phyloP scores from a whole-genome alignment of 2,113 vertebrate species.

The Dasyurus viverrinus region DNA sequence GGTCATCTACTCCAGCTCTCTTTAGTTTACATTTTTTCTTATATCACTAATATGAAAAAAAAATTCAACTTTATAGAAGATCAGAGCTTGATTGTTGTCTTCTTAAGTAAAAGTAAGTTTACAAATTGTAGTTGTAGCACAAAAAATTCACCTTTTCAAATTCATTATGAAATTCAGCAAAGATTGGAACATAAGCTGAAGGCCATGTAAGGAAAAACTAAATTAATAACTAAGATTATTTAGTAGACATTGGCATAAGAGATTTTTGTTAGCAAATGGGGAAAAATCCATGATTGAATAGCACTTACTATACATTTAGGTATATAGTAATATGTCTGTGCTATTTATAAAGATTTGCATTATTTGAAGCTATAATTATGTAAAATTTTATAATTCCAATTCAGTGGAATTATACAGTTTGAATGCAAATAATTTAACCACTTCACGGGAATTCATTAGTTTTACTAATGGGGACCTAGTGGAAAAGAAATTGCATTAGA shows the following conservation, averaged over 20 bases:
- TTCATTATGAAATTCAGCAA: neutral
- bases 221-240: neutral
- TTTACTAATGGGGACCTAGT: neutral
- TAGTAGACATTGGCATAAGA: neutral
- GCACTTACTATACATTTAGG: neutral
- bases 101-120: neutral
- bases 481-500: neutral
- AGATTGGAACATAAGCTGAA: neutral
- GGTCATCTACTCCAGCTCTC: neutral
- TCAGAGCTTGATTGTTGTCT: neutral
- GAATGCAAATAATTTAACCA: neutral
- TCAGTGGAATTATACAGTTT: neutral
- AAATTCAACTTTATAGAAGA: neutral
- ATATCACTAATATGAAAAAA: neutral
- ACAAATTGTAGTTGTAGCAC: neutral
- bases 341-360: neutral
- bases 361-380: neutral
- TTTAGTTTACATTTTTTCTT: neutral
- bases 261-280: neutral
- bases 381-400: neutral
- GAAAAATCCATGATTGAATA: neutral
- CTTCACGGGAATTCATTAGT: neutral
- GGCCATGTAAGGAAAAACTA: neutral
- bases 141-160: neutral
- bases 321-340: neutral